Evolutionary conservation across 2,888 invertebrate species (phyloP).

Genomic region (Nomada goodeniana): DNA sequence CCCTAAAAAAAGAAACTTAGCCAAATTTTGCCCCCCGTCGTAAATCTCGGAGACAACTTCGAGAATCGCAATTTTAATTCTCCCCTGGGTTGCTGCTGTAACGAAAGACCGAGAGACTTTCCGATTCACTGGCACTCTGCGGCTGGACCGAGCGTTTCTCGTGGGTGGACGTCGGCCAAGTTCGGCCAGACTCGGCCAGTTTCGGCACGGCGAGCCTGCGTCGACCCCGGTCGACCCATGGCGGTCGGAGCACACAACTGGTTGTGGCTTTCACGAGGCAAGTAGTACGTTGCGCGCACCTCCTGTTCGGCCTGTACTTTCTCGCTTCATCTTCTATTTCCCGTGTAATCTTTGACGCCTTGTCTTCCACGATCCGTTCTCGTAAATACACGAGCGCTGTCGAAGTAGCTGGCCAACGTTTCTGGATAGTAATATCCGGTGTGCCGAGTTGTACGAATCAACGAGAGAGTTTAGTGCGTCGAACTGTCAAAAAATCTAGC

Average conservation of each 20-base stretch:
- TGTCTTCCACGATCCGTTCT: slow-evolving; percentile 21
- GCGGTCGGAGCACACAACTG: slow-evolving; percentile 81
- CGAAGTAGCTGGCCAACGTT: neutral
- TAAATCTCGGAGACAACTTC: slow-evolving; percentile 21
- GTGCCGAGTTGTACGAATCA: slow-evolving; percentile 19
- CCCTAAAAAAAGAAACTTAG: slow-evolving; percentile 20
- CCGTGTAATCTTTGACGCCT: neutral
- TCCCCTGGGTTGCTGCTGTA: slow-evolving; percentile 11
- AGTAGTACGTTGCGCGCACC: slow-evolving; percentile 71
- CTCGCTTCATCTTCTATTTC: slow-evolving; percentile 44
- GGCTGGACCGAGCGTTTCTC: slow-evolving; percentile 46
- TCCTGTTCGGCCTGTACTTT: slow-evolving; percentile 50
- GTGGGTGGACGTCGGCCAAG: slow-evolving; percentile 71
- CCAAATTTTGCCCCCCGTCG: slow-evolving; percentile 7
- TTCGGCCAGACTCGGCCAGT: slow-evolving; percentile 70
- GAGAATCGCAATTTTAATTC: slow-evolving; percentile 52
- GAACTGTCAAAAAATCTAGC: slow-evolving; percentile 56
- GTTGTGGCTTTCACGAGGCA: slow-evolving; percentile 80
- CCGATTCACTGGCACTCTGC: slow-evolving; percentile 22
- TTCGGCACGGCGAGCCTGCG: slow-evolving; percentile 74
- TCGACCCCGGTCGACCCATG: slow-evolving; percentile 79
- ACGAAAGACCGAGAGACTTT: slow-evolving; percentile 31
- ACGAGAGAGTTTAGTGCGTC: slow-evolving; percentile 11
- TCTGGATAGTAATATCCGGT: neutral
- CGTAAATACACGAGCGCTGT: neutral